Evolutionary conservation across 2,888 invertebrate genomes (phyloP), one percentile per base, ranked within the genome.

Genomic region (Hoplodrina blanda): DNA sequence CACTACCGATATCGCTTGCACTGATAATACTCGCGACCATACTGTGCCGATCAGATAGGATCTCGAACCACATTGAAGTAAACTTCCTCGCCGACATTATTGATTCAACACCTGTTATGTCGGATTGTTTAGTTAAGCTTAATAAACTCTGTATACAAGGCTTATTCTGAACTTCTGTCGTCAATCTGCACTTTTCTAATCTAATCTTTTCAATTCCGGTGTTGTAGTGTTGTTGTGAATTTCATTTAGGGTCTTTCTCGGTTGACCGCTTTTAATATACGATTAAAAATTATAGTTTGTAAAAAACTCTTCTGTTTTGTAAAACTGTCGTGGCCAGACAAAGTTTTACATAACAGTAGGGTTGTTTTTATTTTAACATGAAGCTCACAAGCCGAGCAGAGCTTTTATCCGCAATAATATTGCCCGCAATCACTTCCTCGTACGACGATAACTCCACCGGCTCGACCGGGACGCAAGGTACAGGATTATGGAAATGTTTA

Each of bases 401-500:
- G 37, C 37, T 8, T 37, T 8, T 8, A 8, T 37, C 37, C 37
- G 37, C 8, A 37, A n/a, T 60, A 11, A 13, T n/a, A n/a, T 50
- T 19, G 46, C 33, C n/a, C 5, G 46, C 41, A 50, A 30, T 49
- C 56, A 56, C 44, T 82, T 82, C 71, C 69, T 68, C 33, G 46
- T 62, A 46, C 57, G 46, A 25, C 50, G 54, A 37, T 30, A 25
- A 76, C 10, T 10, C 41, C 52, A 20, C 57, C 41, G 20, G 62
- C 33, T 59, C 17, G 25, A 57, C 41, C 74, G 71, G 81, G 73
- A 75, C 73, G 62, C 67, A 54, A 44, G 4, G 10, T 17, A 55
- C 60, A 66, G 63, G 67, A 72, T 65, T 69, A 65, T 71, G 64
- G 56, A 71, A 74, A 83, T 70, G 57, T 82, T 69, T 76, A 75